These are phyloP conservation scores for Psylliodes chrysocephalus DNA, from an alignment of 2,888 invertebrate genomes.

Conservation along the genomic window DNA sequence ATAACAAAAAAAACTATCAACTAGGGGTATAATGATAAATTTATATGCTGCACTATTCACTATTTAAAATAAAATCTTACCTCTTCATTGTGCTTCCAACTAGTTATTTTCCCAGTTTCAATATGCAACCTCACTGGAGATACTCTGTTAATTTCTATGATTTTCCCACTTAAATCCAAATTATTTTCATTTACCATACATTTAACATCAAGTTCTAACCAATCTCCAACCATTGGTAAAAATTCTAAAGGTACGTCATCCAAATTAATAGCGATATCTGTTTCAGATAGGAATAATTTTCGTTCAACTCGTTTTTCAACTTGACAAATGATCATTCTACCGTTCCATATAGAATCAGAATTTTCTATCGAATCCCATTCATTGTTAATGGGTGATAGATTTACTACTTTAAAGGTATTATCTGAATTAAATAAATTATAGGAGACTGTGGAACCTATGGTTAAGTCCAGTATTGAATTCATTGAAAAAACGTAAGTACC, in stretches of 20 bases:
- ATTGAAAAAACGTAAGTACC: constrained; percentile 67
- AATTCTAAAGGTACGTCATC: constrained; percentile 73
- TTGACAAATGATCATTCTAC: constrained; percentile 61
- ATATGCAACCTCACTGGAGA: constrained; percentile 70
- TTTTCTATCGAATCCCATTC: constrained; percentile 64
- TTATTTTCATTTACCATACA: constrained; percentile 71
- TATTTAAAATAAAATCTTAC: too few species aligned
- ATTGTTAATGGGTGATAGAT: constrained; percentile 53
- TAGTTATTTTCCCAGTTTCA: constrained; percentile 65
- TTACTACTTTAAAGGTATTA: constrained; percentile 63
- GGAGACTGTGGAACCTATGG: constrained; percentile 70
- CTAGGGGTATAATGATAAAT: too few species aligned
- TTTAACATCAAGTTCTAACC: constrained; percentile 72
- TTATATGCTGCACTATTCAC: too few species aligned
- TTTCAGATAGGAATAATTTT: constrained; percentile 65
- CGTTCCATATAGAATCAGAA: constrained; percentile 51
- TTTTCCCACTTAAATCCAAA: constrained; percentile 66
- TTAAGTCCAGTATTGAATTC: constrained; percentile 56
- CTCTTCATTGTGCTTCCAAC: constrained; percentile 59
- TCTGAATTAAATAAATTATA: constrained; percentile 51
- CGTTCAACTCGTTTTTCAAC: constrained; percentile 62
- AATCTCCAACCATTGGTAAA: constrained; percentile 77
- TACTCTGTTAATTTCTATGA: constrained; percentile 72
- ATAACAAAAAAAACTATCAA: too few species aligned
- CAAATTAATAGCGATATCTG: constrained; percentile 70